Evolutionary conservation across 2,113 vertebrate species (phyloP), one percentile per base, ranked within the genome.

Genomic region (Odobenus rosmarus): DNA sequence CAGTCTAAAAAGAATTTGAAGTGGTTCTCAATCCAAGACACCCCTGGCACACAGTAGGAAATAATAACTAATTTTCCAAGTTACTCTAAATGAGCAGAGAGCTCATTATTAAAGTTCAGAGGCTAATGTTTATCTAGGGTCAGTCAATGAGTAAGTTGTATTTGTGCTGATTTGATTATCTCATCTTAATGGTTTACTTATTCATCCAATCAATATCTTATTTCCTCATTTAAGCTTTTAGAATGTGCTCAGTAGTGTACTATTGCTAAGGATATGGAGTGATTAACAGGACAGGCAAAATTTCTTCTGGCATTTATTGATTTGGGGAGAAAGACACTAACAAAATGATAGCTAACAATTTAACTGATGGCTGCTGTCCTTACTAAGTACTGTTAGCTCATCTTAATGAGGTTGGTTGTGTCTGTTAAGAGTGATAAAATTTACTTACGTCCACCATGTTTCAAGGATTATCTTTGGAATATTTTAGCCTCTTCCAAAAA

Each of bases 381-480:
- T 33, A n/a, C 55, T n/a, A 51, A 53, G 46, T 6, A 61, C 72
- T 61, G 31, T 86, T 76, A 86, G 51, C 4, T 39, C 42, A 57
- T 83, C 74, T 42, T 69, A 24, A 77, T 5, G 53, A 24, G n/a
- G 3, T 31, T 8, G 31, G 7, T 12, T 55, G 36, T 28, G 31
- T 72, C 71, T 64, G 2, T 26, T 26, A 89, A 82, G 80, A 62
- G 23, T 69, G n/a, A 57, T n/a, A 69, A 71, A n/a, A 53, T 53
- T 74, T 88, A 42, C 49, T 88, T 80, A 31, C 2, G 49, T 26
- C 49, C 57, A 51, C 12, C 8, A 6, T 55, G 77, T 39, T 93
- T 87, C 28, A 83, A 96, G 82, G 57, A 42, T 86, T 71, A 9
- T 87, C 80, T 96, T 77, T 89, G 49, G 33, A 85, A 59, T 21